Evolutionary conservation across 2,888 invertebrate species (phyloP).

Genomic region (Elegia similella): DNA sequence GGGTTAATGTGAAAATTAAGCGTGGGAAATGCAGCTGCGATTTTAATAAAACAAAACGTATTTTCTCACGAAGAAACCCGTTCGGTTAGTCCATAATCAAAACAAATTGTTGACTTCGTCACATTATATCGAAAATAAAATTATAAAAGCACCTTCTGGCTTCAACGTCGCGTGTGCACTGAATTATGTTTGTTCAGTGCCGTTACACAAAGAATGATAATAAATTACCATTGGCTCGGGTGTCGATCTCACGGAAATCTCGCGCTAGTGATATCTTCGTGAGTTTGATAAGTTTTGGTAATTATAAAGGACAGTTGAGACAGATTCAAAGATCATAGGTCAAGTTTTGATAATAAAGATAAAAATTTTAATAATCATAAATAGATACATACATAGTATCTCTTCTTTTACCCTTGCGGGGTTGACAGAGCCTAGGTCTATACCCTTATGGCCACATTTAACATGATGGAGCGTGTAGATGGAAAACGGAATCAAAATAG

Average conservation of each 20-base stretch:
- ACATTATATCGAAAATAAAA: background rate
- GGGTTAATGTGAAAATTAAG: too few species aligned
- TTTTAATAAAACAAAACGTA: background rate
- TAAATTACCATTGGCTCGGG: background rate
- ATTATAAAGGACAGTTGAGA: too few species aligned
- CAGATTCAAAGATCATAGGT: too few species aligned
- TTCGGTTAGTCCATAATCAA: background rate
- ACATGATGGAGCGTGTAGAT: too few species aligned
- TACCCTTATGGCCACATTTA: too few species aligned
- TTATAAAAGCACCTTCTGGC: background rate
- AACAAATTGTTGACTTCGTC: background rate
- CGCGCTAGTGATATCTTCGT: background rate
- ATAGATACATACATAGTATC: too few species aligned
- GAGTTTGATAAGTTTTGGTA: background rate
- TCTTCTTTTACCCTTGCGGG: too few species aligned
- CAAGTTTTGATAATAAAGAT: too few species aligned
- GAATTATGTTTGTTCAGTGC: background rate
- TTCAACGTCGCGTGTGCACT: background rate
- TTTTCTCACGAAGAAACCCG: background rate
- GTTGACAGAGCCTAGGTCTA: too few species aligned
- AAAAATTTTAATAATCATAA: too few species aligned
- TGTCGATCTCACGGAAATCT: background rate
- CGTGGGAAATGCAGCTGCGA: too few species aligned
- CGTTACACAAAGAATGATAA: background rate
- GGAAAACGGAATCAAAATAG: too few species aligned